These are phyloP conservation scores for Tinamus major DNA, from an alignment of 2,797 vertebrate species.

Conservation along the genomic window DNA sequence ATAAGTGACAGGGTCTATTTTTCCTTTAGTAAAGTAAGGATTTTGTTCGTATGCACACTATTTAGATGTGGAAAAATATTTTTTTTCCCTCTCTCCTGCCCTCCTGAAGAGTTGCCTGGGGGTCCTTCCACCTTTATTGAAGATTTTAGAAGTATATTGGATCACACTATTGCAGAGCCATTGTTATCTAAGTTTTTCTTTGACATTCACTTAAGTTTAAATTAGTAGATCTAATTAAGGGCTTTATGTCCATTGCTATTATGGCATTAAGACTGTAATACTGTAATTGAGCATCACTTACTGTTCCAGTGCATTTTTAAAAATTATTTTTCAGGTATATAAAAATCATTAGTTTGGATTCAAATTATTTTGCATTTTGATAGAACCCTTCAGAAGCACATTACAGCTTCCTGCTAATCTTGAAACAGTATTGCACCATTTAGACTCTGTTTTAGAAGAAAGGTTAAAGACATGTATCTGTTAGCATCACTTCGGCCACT, in stretches of 20 bases:
- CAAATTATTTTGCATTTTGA: neutral
- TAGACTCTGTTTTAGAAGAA: neutral
- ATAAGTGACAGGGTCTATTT: neutral
- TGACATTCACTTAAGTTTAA: neutral
- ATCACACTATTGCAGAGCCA: neutral
- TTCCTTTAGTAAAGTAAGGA: neutral
- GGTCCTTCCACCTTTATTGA: neutral
- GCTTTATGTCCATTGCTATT: neutral
- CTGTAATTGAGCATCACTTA: neutral
- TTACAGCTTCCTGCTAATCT: neutral
- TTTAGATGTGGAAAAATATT: too few species aligned
- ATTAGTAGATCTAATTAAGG: neutral
- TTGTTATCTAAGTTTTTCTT: neutral
- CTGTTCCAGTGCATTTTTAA: neutral
- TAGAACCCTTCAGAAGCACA: neutral
- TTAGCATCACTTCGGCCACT: neutral
- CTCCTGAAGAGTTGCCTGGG: neutral
- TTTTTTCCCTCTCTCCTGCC: neutral
- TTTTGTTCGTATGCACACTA: neutral
- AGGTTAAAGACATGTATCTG: neutral
- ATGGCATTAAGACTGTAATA: neutral
- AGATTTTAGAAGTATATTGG: neutral
- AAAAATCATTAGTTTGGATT: neutral
- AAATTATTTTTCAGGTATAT: too few species aligned
- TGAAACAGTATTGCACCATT: neutral